These are phyloP conservation scores for Pungitius pungitius DNA, from an alignment of 2,113 vertebrate genomes.

Conservation along the genomic window DNA sequence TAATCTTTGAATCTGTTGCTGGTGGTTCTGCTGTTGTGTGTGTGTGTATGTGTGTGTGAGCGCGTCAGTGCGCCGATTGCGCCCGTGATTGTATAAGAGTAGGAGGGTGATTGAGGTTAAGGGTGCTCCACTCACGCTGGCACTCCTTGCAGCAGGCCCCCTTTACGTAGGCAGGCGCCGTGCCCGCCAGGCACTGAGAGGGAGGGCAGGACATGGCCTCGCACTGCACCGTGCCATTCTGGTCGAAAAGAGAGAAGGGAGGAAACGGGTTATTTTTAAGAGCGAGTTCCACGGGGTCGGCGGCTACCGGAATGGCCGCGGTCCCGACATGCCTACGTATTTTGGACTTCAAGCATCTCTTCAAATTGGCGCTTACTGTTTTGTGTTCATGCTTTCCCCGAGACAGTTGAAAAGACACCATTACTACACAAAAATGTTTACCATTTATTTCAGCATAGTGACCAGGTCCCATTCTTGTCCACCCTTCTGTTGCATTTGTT, in stretches of 20 bases:
- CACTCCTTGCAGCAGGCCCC: slow-evolving; percentile 96
- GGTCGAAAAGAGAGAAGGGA: slow-evolving; percentile 34
- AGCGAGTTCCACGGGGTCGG: neutral
- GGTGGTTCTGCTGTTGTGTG: slow-evolving; percentile 40
- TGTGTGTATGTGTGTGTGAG: slow-evolving; percentile 40
- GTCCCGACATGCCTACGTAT: neutral
- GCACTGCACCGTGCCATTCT: slow-evolving; percentile 94
- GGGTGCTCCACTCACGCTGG: slow-evolving; percentile 86
- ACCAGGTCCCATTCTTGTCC: neutral
- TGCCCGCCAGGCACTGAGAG: slow-evolving; percentile 86
- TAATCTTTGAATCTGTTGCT: slow-evolving; percentile 48
- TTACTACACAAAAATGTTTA: neutral
- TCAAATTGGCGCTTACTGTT: neutral
- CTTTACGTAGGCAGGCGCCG: slow-evolving; percentile 86
- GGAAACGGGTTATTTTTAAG: slow-evolving; percentile 25
- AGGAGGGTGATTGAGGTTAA: slow-evolving; percentile 57
- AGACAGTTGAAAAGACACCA: neutral
- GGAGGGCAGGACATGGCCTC: slow-evolving; percentile 87
- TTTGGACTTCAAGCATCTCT: neutral
- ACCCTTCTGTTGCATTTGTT: neutral
- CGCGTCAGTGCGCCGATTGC: slow-evolving; percentile 33
- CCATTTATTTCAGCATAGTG: neutral
- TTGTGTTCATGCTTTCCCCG: too few relatives aligned
- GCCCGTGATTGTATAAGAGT: slow-evolving; percentile 53
- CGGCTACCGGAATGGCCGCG: neutral